Evolutionary conservation across 2,888 invertebrate species (phyloP), one percentile per base, ranked within the genome.

Genomic region (Drosophila anomalata): DNA sequence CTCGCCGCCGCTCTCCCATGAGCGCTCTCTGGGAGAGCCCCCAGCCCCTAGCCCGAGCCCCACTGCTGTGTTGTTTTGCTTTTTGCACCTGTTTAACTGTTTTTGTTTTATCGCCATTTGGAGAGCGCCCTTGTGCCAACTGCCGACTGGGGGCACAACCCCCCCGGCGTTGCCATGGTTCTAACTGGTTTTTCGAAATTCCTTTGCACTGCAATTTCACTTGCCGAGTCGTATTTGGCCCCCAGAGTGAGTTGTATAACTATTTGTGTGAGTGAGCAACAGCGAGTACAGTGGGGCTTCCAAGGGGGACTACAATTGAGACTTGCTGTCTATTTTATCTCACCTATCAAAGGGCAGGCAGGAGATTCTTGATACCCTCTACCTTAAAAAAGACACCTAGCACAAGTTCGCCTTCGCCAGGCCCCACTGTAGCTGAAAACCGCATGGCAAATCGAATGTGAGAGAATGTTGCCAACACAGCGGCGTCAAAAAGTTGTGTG

Each of bases 81-180:
- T 79, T 79, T 79, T 79, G 77, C 88, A 88, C 86, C 80, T 81
- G 88, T 65, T 85, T 82, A 85, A 76, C 86, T 87, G 83, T 85
- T 85, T 80, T 70, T 77, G 73, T 66, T 72, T 67, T 72, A 63
- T 61, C 50, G 48, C 65, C 55, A 48, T 59, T 72, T 56, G 44
- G 14, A 47, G 47, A 36, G 46, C 22, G 46, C 12, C 36, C 36
- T 61, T 47, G 14, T 39, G 12, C n/a, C 7, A 14, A n/a, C 17
- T 22, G 57, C n/a, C 7, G 20, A n/a, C 17, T 22, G 57, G 55
- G 58, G 46, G 26, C n/a, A 8, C 3, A 56, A 46, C 60, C 39
- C 24, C 14, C 14, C 51, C 33, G 31, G 26, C 55, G 53, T 70
- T 75, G 50, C 59, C 67, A 59, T 59, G 62, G 62, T 78, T 87